Evolutionary conservation across 2,888 invertebrate genomes (phyloP).

Genomic region (Scaeva pyrastri): DNA sequence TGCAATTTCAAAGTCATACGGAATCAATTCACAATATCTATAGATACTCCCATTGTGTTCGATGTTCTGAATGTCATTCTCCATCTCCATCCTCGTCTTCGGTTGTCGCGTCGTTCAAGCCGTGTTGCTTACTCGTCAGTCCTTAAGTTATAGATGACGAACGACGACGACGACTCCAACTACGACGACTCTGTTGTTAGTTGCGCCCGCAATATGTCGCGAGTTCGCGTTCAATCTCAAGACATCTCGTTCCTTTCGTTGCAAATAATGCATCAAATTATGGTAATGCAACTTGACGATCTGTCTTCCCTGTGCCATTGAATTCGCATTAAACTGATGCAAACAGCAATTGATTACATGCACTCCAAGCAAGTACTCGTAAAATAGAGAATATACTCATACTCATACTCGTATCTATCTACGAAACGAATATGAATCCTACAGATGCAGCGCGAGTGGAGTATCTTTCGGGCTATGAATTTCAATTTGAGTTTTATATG

Average conservation of each 20-base stretch:
- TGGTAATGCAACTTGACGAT: constrained; percentile 71
- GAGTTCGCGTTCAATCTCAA: constrained; percentile 29
- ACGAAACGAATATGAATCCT: not conserved
- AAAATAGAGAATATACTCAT: constrained; percentile 24
- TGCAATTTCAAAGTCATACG: constrained; percentile 39
- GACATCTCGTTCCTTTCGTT: constrained; percentile 24
- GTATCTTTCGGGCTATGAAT: constrained; percentile 60
- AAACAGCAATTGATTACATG: constrained; percentile 66
- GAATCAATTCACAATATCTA: constrained; percentile 54
- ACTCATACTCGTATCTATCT: too few species aligned
- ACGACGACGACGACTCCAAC: too few species aligned
- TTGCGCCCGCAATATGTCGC: constrained; percentile 63
- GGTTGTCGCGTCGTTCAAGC: constrained; percentile 9
- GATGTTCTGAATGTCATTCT: constrained; percentile 52
- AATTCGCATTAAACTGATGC: constrained; percentile 61
- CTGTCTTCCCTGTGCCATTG: constrained; percentile 60
- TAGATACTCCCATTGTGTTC: constrained; percentile 52
- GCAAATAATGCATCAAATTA: constrained; percentile 66
- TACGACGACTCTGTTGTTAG: not conserved
- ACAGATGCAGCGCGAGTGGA: not conserved
- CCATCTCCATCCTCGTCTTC: constrained; percentile 1
- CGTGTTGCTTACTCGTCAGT: constrained; percentile 10
- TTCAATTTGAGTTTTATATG: constrained; percentile 68
- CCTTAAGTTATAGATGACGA: constrained; percentile 1
- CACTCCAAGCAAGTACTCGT: constrained; percentile 1